Conservation (phyloP, 2,797 vertebrate species). For the Geotria australis region DNA sequence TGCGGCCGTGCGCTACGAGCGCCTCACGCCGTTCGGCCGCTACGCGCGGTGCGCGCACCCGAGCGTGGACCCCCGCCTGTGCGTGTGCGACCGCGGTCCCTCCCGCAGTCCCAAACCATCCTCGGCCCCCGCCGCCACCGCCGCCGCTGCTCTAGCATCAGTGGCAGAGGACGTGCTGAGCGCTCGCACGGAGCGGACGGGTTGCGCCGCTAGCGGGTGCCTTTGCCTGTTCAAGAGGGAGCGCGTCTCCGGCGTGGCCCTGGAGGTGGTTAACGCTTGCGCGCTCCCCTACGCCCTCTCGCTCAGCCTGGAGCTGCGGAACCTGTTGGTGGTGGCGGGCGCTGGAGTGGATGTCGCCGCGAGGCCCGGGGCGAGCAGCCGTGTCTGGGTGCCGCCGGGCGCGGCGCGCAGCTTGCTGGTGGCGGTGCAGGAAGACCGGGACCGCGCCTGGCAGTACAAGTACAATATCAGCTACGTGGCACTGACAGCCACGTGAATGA, state of each 20-base stretch:
- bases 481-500: neutral
- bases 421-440: constrained; percentile 2
- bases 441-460: constrained; percentile 3
- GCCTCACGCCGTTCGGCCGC: constrained; percentile 3
- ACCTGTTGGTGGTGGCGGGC: neutral
- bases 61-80: constrained; percentile 2
- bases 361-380: too few species aligned
- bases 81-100: constrained; percentile 3
- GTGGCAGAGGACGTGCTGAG: too few species aligned
- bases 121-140: too few species aligned
- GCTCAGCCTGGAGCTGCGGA: constrained; percentile 3
- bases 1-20: constrained; percentile 1
- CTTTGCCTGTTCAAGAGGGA: constrained; percentile 4
- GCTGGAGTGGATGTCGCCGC: too few species aligned
- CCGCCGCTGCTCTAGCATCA: too few species aligned
- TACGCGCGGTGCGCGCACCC: constrained; percentile 3
- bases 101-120: too few species aligned
- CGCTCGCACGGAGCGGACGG: too few species aligned
- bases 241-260: constrained; percentile 2
- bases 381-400: neutral
- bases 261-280: constrained; percentile 3
- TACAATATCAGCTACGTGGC: constrained; percentile 3
- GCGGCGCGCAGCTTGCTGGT: constrained; percentile 2
- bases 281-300: constrained; percentile 1
- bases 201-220: neutral